Base-by-base conservation (phyloP, 2,113 vertebrate species). In the Taxidea taxus region DNA sequence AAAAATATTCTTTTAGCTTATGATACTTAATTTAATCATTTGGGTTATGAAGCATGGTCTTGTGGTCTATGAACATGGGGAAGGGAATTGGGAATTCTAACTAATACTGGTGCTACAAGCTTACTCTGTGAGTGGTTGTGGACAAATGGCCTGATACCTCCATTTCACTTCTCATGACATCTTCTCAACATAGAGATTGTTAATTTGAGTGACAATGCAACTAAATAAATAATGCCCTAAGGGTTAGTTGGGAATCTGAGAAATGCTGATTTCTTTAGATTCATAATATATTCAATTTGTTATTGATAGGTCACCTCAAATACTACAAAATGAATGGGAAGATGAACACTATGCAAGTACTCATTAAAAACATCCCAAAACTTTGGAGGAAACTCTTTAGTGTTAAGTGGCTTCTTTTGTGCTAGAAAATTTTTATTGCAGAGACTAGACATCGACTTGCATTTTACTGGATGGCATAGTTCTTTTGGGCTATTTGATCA, bases 271-370 rank as follows among this genome's bases (percentile, higher is more conserved):
- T 90, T 94, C 27, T 84, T 90, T 96, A 85, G 80, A 90, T 84
- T 97, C 49, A 58, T 66, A 96, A 90, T 74, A 51, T 92, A 93
- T 86, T 97, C 87, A 95, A 95, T 85, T 95, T 97, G 90, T 93
- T 96, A 84, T 83, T 95, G 83, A 93, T 80, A 86, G 27, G 10
- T 87, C 54, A 42, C 75, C 39, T 97, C 87, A 96, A 72, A 95
- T 95, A 39, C 83, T 83, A 97, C 77, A 91, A 89, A 96, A 92
- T 97, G 44, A 78, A 58, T 93, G 68, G 90, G 42, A 90, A 83
- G 80, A 62, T 90, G 68, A 87, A 83, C 7, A 51, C 34, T 64
- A 44, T 54, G 23, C 54, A 94, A 93, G 37, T 85, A 90, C 10
- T 92, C 92, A 94, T 87, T 95, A 80, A 86, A 86, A 95, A 62